Evolutionary conservation across 37 sponge, comb jelly and placozoan genomes (phyloP).

Genomic region (Hexactinellida sp.): DNA sequence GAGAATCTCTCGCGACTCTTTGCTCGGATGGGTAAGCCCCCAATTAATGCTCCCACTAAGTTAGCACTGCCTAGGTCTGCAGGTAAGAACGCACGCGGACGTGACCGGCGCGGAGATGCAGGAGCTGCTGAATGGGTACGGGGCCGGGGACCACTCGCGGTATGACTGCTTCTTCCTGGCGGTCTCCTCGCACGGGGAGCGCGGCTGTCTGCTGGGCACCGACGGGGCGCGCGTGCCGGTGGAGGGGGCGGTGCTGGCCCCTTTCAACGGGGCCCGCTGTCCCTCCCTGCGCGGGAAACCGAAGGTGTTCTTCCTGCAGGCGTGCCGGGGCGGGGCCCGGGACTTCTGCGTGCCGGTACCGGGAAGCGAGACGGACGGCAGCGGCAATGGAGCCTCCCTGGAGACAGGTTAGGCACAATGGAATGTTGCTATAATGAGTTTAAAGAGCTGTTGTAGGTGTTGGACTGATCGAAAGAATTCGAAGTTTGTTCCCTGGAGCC

Average conservation of each 20-base stretch:
- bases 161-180: conserved; percentile 50
- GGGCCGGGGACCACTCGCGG: conserved; percentile 27
- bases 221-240: conserved; percentile 31
- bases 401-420: not conserved
- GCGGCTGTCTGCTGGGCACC: conserved; percentile 56
- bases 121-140: not conserved
- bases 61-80: not conserved
- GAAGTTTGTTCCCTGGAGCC: not conserved
- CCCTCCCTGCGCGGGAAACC: conserved; percentile 72
- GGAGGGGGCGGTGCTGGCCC: not conserved
- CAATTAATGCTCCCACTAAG: no score
- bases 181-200: conserved; percentile 58
- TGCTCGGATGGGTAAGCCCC: not conserved
- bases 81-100: not conserved
- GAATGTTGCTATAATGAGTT: not conserved
- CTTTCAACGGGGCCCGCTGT: conserved; percentile 53
- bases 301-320: conserved; percentile 73
- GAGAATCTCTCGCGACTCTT: not conserved
- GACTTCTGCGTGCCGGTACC: conserved; percentile 46
- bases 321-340: conserved; percentile 54
- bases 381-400: not conserved
- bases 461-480: not conserved
- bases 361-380: conserved; percentile 28
- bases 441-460: not conserved
- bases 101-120: conserved; percentile 16